These are phyloP conservation scores for Gopherus flavomarginatus DNA, from an alignment of 2,113 vertebrate species.

Conservation along the genomic window DNA sequence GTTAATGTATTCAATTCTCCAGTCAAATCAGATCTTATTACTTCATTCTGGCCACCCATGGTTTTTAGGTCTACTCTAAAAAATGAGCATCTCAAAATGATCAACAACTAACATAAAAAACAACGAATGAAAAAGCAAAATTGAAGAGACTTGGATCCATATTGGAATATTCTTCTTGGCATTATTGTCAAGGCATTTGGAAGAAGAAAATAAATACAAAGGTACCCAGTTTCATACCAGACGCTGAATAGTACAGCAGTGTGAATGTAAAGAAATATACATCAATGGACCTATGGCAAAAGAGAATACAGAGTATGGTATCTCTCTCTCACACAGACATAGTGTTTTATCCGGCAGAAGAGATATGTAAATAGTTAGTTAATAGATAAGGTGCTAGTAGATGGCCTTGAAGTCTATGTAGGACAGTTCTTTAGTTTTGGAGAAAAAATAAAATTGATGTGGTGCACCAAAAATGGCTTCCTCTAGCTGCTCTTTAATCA, in stretches of 20 bases:
- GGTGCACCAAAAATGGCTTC: not conserved
- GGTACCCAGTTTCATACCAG: not conserved
- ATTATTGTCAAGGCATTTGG: not conserved
- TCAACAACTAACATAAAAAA: not conserved
- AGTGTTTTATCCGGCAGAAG: accelerated
- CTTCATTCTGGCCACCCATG: not conserved
- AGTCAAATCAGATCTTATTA: conserved; percentile 25
- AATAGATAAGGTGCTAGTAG: not conserved
- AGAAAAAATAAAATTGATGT: not conserved
- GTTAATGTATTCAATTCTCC: conserved; percentile 5
- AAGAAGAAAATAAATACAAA: not conserved
- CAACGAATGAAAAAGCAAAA: not conserved
- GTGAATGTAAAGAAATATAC: not conserved
- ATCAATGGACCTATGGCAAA: not conserved
- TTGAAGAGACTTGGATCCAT: not conserved
- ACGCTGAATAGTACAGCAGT: not conserved
- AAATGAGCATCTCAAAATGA: not conserved
- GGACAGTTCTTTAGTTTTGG: not conserved
- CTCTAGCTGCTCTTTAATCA: not conserved
- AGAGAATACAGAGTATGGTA: not conserved
- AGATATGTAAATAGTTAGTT: not conserved
- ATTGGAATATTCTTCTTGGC: not conserved
- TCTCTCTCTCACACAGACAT: not conserved
- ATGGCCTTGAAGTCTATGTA: not conserved
- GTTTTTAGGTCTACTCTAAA: not conserved